Percentiles rank a stretch among this genome's conserved stretches.
phyloP scores from a whole-genome alignment of 2,113 vertebrate genomes.

The Chionis minor region DNA sequence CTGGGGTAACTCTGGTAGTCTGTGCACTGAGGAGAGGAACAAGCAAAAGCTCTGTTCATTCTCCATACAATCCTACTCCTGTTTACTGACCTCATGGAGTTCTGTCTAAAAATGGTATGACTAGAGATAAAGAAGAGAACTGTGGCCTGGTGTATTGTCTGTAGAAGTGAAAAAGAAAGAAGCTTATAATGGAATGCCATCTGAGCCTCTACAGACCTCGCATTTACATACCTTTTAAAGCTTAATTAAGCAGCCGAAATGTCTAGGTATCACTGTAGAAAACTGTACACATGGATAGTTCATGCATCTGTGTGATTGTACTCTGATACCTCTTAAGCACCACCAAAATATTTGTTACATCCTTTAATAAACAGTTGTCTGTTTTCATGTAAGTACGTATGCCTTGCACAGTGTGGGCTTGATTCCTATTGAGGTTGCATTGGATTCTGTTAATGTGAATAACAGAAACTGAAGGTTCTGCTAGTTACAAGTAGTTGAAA shows the following conservation, averaged over 20 bases:
- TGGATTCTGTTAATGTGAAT: neutral
- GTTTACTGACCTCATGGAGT: neutral
- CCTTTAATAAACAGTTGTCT: neutral
- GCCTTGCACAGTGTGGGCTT: neutral
- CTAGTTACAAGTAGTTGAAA: neutral
- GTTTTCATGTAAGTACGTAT: neutral
- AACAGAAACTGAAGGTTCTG: neutral
- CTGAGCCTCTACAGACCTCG: neutral
- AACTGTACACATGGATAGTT: neutral
- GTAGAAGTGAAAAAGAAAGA: neutral
- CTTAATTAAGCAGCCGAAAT: neutral
- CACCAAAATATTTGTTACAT: neutral
- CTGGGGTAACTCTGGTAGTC: neutral
- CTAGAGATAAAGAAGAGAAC: neutral
- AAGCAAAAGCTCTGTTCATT: neutral
- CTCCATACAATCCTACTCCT: neutral
- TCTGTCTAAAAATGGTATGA: neutral
- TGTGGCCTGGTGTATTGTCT: neutral
- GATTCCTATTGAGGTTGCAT: neutral
- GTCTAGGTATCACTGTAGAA: neutral
- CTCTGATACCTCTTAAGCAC: neutral
- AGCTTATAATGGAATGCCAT: neutral
- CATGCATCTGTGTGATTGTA: neutral
- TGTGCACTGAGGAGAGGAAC: fast-evolving
- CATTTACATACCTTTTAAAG: neutral